Conservation (phyloP, 2,113 vertebrate genomes). For the Odocoileus virginianus region DNA sequence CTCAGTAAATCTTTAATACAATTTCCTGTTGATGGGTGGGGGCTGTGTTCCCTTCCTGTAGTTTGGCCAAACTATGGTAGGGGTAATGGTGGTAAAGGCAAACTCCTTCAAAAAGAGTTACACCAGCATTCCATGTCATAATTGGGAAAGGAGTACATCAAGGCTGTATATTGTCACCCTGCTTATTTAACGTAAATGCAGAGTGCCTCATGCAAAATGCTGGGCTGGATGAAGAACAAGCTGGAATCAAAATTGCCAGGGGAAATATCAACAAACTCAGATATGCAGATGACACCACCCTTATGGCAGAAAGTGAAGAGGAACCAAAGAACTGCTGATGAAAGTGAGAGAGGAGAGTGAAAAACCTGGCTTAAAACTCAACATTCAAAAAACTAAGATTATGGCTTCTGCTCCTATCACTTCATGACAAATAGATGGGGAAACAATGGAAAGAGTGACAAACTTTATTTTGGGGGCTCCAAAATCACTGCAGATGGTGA, state of each 20-base stretch:
- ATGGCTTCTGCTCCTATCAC: background rate
- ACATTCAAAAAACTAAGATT: background rate
- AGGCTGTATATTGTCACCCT: background rate
- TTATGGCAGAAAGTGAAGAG: background rate
- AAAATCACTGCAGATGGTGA: background rate
- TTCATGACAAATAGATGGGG: background rate
- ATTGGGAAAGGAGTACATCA: background rate
- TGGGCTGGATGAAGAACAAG: background rate
- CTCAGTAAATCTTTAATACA: background rate
- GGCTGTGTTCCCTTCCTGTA: background rate
- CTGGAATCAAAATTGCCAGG: background rate
- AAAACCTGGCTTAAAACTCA: background rate
- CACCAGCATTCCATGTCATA: background rate
- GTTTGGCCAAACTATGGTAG: background rate
- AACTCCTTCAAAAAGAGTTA: background rate
- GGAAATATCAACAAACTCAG: background rate
- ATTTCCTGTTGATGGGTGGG: background rate
- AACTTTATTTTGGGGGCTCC: background rate
- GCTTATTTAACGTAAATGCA: background rate
- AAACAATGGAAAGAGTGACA: background rate
- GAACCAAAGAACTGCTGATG: background rate
- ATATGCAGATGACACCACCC: background rate
- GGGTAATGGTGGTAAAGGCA: background rate
- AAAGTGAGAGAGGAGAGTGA: background rate
- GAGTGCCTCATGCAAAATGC: background rate